Evolutionary conservation across 2,888 invertebrate species (phyloP).

Genomic region (Ochropleura leucogaster): DNA sequence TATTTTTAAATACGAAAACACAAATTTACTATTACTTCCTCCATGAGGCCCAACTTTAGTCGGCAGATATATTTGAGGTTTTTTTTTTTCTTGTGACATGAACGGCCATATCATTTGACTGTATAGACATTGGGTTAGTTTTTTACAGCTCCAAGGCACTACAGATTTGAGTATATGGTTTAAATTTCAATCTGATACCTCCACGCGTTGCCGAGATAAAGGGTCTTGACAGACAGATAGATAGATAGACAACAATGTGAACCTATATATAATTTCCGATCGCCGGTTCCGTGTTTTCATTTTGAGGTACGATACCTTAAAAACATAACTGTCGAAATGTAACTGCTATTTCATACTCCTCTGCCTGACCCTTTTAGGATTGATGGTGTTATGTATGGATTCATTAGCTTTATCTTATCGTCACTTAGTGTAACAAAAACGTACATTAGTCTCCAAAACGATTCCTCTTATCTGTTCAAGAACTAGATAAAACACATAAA

Average conservation of each 20-base stretch:
- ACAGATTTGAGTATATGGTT: too few relatives aligned
- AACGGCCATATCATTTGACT: neutral
- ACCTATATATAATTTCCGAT: too few relatives aligned
- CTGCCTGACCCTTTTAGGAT: neutral
- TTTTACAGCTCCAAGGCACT: too few relatives aligned
- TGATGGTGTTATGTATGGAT: neutral
- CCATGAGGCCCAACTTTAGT: neutral
- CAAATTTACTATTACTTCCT: too few relatives aligned
- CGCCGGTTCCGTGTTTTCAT: too few relatives aligned
- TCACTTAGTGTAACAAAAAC: neutral
- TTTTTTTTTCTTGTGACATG: neutral
- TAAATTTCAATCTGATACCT: too few relatives aligned
- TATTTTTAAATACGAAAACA: too few relatives aligned
- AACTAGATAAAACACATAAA: slow-evolving; percentile 36
- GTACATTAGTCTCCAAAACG: neutral
- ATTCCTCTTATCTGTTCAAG: neutral
- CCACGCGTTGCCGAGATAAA: too few relatives aligned
- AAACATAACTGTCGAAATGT: neutral
- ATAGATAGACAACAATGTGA: too few relatives aligned
- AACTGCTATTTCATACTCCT: neutral
- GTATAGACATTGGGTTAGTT: too few relatives aligned
- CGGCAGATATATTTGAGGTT: neutral
- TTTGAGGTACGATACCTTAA: too few relatives aligned
- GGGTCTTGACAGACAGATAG: too few relatives aligned
- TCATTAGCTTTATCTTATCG: neutral